Percentiles rank a stretch among this genome's conserved stretches.
These are phyloP conservation scores for Sorex fumeus DNA, from an alignment of 2,113 vertebrate species.

Conservation along the genomic window DNA sequence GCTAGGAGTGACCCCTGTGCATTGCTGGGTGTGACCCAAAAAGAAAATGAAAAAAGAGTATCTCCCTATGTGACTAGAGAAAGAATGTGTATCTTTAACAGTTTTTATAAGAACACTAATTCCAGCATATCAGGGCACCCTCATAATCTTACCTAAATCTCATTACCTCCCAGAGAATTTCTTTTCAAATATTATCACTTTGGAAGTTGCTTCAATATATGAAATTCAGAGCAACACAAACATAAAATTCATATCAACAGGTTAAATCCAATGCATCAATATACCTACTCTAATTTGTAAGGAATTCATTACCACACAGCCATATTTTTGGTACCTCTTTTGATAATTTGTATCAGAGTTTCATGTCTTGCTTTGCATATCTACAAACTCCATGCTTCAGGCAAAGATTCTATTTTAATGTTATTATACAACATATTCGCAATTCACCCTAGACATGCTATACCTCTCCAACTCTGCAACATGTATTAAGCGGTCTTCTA, in stretches of 20 bases:
- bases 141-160: neutral
- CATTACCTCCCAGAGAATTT: neutral
- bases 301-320: neutral
- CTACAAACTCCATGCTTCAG: neutral
- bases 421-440: neutral
- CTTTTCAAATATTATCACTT: neutral
- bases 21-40: too few relatives aligned
- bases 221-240: neutral
- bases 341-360: slow-evolving; percentile 13
- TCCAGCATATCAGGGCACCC: neutral
- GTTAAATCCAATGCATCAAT: neutral
- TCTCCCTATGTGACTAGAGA: neutral
- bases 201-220: neutral
- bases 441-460: neutral
- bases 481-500: neutral
- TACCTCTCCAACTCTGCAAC: neutral
- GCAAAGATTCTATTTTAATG: neutral
- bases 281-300: neutral
- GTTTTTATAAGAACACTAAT: neutral
- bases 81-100: neutral
- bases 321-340: neutral
- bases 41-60: too few relatives aligned
- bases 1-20: too few relatives aligned
- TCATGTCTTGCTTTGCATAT: neutral
- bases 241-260: neutral